Evolutionary conservation across 2,113 vertebrate species (phyloP).

Genomic region (Indri indri): DNA sequence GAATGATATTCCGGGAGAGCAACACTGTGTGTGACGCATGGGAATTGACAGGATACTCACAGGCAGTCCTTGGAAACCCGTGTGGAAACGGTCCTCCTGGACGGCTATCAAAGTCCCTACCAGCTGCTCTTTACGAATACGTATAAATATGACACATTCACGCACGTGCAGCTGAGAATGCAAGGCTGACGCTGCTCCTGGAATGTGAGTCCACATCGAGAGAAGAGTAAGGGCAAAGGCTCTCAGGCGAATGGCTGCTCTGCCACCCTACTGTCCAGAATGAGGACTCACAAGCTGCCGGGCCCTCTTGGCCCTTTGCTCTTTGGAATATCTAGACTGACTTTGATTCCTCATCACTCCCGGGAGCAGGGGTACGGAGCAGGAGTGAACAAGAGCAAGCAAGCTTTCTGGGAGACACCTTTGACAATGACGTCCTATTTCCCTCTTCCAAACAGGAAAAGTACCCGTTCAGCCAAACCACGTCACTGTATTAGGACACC

Average conservation of each 20-base stretch:
- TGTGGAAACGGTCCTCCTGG: accelerated
- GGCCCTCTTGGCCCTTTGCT: not conserved
- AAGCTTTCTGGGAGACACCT: not conserved
- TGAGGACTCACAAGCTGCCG: not conserved
- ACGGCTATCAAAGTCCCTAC: not conserved
- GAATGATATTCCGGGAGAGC: not conserved
- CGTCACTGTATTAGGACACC: not conserved
- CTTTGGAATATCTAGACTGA: not conserved
- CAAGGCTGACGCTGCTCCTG: not conserved
- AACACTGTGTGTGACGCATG: not conserved
- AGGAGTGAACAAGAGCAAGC: not conserved
- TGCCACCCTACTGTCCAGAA: not conserved
- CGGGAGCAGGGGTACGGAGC: not conserved
- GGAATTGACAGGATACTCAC: accelerated
- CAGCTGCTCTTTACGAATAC: not conserved
- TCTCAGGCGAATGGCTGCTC: not conserved
- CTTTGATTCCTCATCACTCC: not conserved
- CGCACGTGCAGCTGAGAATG: not conserved
- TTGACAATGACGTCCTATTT: not conserved
- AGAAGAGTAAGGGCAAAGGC: not conserved
- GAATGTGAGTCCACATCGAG: not conserved
- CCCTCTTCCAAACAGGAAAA: not conserved
- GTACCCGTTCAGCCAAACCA: not conserved
- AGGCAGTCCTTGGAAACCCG: not conserved
- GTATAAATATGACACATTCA: not conserved